A percentile compares a stretch with the other conserved stretches of the same genome.
These are phyloP conservation scores for Acomys russatus DNA, from an alignment of 2,797 vertebrate genomes.

Conservation along the genomic window DNA sequence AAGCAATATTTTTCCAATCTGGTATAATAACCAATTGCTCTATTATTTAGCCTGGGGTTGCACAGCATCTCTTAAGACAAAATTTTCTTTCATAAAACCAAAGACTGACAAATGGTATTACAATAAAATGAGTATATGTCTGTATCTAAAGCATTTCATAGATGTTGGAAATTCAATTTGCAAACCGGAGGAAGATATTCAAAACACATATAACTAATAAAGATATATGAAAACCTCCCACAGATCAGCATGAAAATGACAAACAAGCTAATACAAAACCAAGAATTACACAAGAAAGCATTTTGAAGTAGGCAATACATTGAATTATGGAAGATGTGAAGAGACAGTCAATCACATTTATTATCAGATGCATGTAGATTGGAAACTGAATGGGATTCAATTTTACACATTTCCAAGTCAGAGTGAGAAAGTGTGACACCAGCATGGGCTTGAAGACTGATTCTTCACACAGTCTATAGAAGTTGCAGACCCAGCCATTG, in stretches of 20 bases:
- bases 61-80: background rate
- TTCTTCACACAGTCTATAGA: background rate
- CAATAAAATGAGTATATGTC: background rate
- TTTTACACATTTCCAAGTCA: slow-evolving; percentile 32
- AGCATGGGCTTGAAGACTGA: background rate
- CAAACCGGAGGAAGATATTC: slow-evolving; percentile 12
- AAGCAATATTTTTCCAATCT: background rate
- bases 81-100: background rate
- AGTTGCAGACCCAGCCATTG: background rate
- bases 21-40: background rate
- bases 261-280: slow-evolving; percentile 47
- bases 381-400: slow-evolving; percentile 54
- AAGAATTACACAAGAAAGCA: slow-evolving; percentile 35
- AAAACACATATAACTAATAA: slow-evolving; percentile 8
- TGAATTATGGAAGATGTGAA: background rate
- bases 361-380: slow-evolving; percentile 43
- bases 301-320: background rate
- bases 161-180: slow-evolving; percentile 51
- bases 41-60: background rate
- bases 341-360: slow-evolving; percentile 51
- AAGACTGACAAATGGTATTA: slow-evolving; percentile 41
- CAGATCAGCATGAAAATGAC: slow-evolving; percentile 35
- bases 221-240: slow-evolving; percentile 28
- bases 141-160: slow-evolving; percentile 44
- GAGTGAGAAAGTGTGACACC: background rate